Evolutionary conservation across 2,888 invertebrate genomes (phyloP).

Genomic region (Drosophila melanosoma): DNA sequence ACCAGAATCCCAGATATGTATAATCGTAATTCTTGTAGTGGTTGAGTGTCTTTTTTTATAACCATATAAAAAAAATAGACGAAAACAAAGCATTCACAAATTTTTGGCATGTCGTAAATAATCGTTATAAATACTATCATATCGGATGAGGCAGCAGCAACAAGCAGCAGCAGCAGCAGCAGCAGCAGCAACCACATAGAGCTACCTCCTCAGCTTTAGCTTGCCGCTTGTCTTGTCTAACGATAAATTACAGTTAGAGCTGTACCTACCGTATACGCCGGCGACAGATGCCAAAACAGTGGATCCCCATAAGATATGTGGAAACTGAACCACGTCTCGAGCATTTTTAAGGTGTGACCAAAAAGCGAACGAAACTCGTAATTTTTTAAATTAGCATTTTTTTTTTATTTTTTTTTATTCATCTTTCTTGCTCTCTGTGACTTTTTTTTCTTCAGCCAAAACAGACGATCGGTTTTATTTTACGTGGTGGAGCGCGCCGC

Average conservation of each 20-base stretch:
- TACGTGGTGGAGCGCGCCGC: conserved; percentile 71
- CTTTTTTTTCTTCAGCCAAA: conserved; percentile 17
- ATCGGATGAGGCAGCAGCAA: conserved; percentile 42
- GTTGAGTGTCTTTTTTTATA: conserved; percentile 20
- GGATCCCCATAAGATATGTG: conserved; percentile 9
- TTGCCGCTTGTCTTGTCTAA: conserved; percentile 81
- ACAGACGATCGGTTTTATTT: conserved; percentile 74
- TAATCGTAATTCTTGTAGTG: conserved; percentile 35
- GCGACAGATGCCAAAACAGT: conserved; percentile 34
- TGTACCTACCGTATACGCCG: conserved; percentile 77
- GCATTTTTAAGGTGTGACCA: conserved; percentile 82
- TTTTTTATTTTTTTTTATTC: conserved; percentile 49
- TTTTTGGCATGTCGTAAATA: conserved; percentile 69
- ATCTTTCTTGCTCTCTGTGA: conserved; percentile 11
- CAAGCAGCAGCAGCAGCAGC: conserved; percentile 10
- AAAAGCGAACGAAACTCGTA: conserved; percentile 83
- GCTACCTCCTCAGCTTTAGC: conserved; percentile 33
- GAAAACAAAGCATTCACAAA: conserved; percentile 55
- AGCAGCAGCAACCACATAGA: conserved; percentile 5
- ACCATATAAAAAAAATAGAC: conserved; percentile 22
- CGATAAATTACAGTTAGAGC: conserved; percentile 81
- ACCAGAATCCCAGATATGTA: conserved; percentile 49
- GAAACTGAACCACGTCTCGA: conserved; percentile 44
- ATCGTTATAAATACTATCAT: conserved; percentile 74
- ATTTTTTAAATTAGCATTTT: conserved; percentile 83